Evolutionary conservation across 1,140 invertebrate species (phyloP).

Genomic region (Drosophila mauritiana): DNA sequence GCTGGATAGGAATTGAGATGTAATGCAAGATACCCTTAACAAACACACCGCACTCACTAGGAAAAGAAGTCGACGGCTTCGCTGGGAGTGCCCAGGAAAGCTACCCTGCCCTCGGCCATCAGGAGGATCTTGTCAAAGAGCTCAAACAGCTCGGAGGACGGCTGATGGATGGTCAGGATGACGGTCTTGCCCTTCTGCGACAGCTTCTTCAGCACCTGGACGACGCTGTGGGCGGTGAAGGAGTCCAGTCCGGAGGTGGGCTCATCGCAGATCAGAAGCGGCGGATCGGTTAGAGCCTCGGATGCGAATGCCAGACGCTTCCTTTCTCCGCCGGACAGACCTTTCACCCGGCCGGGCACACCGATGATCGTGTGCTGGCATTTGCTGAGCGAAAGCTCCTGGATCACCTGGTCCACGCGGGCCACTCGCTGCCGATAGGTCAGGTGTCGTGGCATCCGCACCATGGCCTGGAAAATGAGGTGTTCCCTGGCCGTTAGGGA

Average conservation of each 20-base stretch:
- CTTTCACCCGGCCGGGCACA: conserved; percentile 93
- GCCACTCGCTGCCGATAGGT: conserved; percentile 90
- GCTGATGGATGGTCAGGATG: conserved; percentile 97
- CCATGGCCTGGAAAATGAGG: conserved; percentile 94
- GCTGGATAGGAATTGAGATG: conserved; percentile 81
- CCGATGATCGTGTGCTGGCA: conserved; percentile 96
- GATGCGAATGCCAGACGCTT: conserved; percentile 98
- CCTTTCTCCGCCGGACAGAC: conserved; percentile 97
- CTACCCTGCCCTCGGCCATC: conserved; percentile 96
- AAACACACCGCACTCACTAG: conserved; percentile 86
- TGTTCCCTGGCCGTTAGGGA: conserved; percentile 96
- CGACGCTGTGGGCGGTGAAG: conserved; percentile 95
- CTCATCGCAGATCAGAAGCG: conserved; percentile 98
- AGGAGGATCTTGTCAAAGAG: conserved; percentile 96
- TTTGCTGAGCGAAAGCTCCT: conserved; percentile 92
- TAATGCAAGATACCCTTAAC: no score
- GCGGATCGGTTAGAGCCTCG: conserved; percentile 97
- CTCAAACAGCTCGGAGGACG: conserved; percentile 96
- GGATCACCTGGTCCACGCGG: conserved; percentile 93
- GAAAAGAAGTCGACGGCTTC: conserved; percentile 93
- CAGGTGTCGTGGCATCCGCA: conserved; percentile 95
- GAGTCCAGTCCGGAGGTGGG: conserved; percentile 96
- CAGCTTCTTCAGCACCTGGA: conserved; percentile 92
- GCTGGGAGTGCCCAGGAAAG: conserved; percentile 93
- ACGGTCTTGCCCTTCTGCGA: conserved; percentile 95